Percentiles rank a stretch among this genome's conserved stretches.
These are phyloP conservation scores for Panurus biarmicus DNA, from an alignment of 2,113 vertebrate genomes.

Conservation along the genomic window DNA sequence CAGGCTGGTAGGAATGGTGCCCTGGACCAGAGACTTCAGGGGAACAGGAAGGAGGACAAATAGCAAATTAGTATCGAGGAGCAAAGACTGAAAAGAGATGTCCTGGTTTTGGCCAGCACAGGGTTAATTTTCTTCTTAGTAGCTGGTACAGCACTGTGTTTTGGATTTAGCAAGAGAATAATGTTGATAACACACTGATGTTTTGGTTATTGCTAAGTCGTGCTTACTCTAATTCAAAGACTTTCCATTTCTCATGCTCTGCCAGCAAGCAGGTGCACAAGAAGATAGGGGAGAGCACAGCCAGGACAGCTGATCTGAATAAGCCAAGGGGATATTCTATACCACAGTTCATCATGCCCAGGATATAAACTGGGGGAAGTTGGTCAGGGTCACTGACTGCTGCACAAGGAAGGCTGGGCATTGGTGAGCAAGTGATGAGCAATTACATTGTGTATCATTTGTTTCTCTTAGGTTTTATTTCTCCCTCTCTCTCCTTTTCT, in stretches of 20 bases:
- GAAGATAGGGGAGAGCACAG: not conserved
- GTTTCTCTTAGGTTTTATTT: not conserved
- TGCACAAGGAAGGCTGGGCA: not conserved
- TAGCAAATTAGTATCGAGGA: not conserved
- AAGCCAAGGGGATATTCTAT: not conserved
- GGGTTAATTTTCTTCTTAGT: not conserved
- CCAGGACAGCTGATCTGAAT: not conserved
- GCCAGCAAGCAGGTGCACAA: not conserved
- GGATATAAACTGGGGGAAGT: not conserved
- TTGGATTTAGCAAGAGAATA: not conserved
- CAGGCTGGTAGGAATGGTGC: slow-evolving; percentile 74
- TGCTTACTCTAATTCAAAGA: not conserved
- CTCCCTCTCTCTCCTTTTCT: not conserved
- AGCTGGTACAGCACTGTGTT: not conserved
- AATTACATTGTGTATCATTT: not conserved
- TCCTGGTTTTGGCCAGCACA: not conserved
- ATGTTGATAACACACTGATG: not conserved
- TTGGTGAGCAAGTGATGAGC: not conserved
- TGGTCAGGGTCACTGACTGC: not conserved
- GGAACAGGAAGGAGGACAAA: not conserved
- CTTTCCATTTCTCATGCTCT: not conserved
- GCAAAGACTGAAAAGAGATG: not conserved
- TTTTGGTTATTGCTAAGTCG: not conserved
- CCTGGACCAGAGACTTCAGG: slow-evolving; percentile 75
- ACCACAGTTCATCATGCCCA: not conserved